Percentiles rank a stretch among this genome's conserved stretches.
These are phyloP conservation scores for Okamejei kenojei DNA, from an alignment of 2,797 vertebrate species.

Conservation along the genomic window DNA sequence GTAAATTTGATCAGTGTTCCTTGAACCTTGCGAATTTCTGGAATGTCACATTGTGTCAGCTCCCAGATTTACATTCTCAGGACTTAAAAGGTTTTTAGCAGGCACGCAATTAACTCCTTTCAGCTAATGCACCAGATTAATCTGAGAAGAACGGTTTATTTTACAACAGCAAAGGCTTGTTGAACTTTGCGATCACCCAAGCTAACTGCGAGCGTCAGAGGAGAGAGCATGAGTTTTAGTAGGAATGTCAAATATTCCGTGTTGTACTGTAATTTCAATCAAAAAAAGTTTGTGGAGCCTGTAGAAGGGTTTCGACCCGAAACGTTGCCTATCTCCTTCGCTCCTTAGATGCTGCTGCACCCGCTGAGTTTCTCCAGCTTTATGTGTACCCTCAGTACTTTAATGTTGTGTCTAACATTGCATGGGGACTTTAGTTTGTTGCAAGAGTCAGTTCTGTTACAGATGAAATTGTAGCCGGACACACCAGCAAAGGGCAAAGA, in stretches of 20 bases:
- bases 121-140: not conserved
- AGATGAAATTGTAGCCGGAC: not conserved
- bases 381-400: too few relatives aligned
- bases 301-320: too few relatives aligned
- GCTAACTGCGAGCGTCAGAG: not conserved
- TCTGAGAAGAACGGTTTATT: not conserved
- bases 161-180: not conserved
- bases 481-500: not conserved
- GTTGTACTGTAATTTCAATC: not conserved
- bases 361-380: too few relatives aligned
- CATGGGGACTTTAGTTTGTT: not conserved
- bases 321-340: too few relatives aligned
- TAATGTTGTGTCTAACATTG: not conserved
- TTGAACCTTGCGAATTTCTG: not conserved
- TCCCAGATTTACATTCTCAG: not conserved
- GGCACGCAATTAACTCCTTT: not conserved
- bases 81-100: not conserved
- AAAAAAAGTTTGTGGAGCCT: not conserved
- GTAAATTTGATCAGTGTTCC: not conserved
- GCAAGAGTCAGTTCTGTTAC: not conserved
- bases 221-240: not conserved
- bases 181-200: not conserved
- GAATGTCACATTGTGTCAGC: not conserved
- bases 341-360: too few relatives aligned
- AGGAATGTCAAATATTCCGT: not conserved